These are phyloP conservation scores for Nerophis lumbriciformis DNA, from an alignment of 2,113 vertebrate species.

Conservation along the genomic window DNA sequence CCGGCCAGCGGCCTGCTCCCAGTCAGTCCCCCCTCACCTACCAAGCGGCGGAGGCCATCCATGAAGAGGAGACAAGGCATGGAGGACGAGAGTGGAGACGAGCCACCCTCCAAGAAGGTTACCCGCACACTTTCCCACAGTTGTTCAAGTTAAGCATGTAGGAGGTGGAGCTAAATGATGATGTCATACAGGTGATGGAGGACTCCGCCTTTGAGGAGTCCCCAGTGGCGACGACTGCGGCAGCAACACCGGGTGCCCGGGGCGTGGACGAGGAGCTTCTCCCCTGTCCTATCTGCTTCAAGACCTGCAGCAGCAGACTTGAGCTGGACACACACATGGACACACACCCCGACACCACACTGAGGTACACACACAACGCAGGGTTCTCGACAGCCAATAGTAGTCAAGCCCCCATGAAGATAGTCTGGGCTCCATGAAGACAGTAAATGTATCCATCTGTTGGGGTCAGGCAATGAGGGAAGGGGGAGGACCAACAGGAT, in stretches of 20 bases:
- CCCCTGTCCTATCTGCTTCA: slow-evolving; percentile 89
- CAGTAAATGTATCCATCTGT: no score
- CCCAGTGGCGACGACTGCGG: slow-evolving; percentile 52
- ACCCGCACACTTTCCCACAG: background rate
- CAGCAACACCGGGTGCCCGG: slow-evolving; percentile 42
- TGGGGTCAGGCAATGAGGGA: no score
- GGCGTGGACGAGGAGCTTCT: slow-evolving; percentile 77
- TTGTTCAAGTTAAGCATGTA: no score
- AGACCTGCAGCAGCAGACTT: slow-evolving; percentile 84
- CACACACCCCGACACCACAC: slow-evolving; percentile 84
- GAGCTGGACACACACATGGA: slow-evolving; percentile 92
- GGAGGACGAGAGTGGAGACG: slow-evolving; percentile 76
- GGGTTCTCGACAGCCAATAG: slow-evolving; percentile 16
- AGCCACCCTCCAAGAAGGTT: slow-evolving; percentile 86
- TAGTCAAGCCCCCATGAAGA: no score
- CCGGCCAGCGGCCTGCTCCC: slow-evolving; percentile 67
- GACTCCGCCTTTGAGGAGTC: background rate
- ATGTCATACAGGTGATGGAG: background rate
- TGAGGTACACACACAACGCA: slow-evolving; percentile 69
- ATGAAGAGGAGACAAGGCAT: slow-evolving; percentile 82
- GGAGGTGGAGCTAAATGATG: background rate
- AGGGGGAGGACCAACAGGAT: no score
- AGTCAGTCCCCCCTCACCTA: slow-evolving; percentile 79
- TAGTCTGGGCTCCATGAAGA: no score
- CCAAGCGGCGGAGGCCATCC: slow-evolving; percentile 82